Base-by-base conservation (phyloP, 1,140 invertebrate genomes). In the Halyomorpha halys region DNA sequence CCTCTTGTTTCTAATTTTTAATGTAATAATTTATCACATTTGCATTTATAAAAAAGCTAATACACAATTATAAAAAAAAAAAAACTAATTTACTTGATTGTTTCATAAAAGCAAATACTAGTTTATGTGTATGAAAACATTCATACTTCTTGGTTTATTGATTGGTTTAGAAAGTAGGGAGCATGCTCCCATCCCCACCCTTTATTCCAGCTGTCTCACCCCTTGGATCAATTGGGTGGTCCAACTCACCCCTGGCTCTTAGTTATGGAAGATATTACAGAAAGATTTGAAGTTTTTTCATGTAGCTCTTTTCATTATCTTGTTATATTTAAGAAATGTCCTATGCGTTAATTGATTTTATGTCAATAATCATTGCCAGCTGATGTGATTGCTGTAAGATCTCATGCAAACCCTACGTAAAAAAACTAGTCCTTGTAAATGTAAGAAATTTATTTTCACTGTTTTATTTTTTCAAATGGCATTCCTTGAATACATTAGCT, bases 381-480 rank as follows among this genome's bases (percentile, higher is more conserved):
- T 30, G n/a, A 44, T 56, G 51, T 30, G n/a, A 47, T 18, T 15
- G 16, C 62, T 18, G 30, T 56, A 21, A 56, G 15, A 63, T 25
- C 61, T 66, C 34, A 90, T 91, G 89, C 88, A 91, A 84, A 91
- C 87, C 71, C 80, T 91, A 77, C 82, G 89, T 71, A 90, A 90
- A 80, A 90, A 87, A 81, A 89, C 86, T 72, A 90, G 87, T 77
- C 88, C 88, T 73, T 86, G 86, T 77, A 90, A 90, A 83, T 89
- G 88, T 91, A 80, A 89, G 88, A 89, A 59, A 30, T 30, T 34
- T 21, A 5, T 39, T 39, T 6, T 11, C 34, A 11, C 11, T 39
- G 34, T 39, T 39, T 39, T 39, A 6, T 39, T 2, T 39, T 39
- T 39, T 39, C 1, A 39, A 39, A 39, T 39, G 13, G 11, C 6